Conservation (phyloP, 2,888 invertebrate species). For the Drosophila gaucha region DNA sequence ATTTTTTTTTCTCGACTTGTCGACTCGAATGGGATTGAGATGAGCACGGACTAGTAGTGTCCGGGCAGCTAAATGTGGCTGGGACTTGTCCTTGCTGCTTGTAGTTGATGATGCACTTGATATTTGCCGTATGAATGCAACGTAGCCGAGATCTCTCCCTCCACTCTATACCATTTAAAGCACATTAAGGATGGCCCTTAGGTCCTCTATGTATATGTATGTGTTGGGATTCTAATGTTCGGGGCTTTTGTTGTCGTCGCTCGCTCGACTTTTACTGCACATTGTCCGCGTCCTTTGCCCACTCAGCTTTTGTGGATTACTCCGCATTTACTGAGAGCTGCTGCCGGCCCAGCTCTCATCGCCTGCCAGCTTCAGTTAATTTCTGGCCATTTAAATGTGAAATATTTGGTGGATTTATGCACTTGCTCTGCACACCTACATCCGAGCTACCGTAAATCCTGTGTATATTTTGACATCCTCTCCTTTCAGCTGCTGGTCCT, state of each 20-base stretch:
- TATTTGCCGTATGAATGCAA: constrained; percentile 76
- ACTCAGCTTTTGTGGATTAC: constrained; percentile 67
- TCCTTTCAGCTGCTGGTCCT: constrained; percentile 7
- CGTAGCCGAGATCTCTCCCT: constrained; percentile 13
- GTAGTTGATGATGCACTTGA: constrained; percentile 77
- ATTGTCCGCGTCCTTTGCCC: constrained; percentile 34
- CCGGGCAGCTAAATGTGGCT: constrained; percentile 58
- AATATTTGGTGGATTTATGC: constrained; percentile 70
- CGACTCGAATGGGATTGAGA: constrained; percentile 23
- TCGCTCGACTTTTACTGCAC: constrained; percentile 62
- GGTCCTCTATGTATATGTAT: constrained; percentile 12
- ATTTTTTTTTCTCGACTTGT: constrained; percentile 22
- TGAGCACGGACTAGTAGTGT: constrained; percentile 20
- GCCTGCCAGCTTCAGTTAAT: constrained; percentile 65
- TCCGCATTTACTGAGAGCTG: constrained; percentile 54
- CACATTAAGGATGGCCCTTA: constrained; percentile 63
- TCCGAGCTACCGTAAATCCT: constrained; percentile 39
- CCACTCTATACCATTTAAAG: constrained; percentile 67
- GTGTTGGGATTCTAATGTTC: constrained; percentile 38
- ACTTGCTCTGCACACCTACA: constrained; percentile 19
- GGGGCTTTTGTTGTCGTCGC: constrained; percentile 50
- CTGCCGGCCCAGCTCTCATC: background rate
- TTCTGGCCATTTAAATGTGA: constrained; percentile 76
- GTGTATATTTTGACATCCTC: background rate
- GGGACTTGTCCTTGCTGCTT: constrained; percentile 56